Conservation (phyloP, 2,797 vertebrate genomes). For the Oreortyx pictus region DNA sequence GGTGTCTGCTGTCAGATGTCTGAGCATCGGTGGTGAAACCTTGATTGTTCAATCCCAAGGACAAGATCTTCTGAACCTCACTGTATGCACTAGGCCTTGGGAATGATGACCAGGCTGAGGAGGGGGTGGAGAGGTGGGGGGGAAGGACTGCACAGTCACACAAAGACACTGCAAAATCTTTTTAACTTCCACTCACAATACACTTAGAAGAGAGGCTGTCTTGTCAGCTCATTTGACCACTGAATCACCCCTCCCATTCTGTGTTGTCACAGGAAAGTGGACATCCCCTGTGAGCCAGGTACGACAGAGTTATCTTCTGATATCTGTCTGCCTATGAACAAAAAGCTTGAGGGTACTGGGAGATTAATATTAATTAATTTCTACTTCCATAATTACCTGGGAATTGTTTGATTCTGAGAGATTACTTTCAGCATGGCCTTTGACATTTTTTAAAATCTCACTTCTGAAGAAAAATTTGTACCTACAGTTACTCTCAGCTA, state of each 20-base stretch:
- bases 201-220: neutral
- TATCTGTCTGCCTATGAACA: neutral
- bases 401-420: neutral
- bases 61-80: too few species aligned
- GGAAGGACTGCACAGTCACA: too few species aligned
- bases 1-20: too few species aligned
- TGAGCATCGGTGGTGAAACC: too few species aligned
- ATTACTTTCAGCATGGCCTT: neutral
- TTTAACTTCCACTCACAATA: neutral
- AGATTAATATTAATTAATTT: conserved; percentile 21
- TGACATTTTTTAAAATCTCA: neutral
- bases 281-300: neutral
- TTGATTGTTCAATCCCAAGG: too few species aligned
- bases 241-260: neutral
- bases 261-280: neutral
- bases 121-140: too few species aligned
- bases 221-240: too few species aligned
- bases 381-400: neutral
- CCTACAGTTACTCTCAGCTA: neutral
- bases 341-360: neutral
- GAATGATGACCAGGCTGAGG: too few species aligned
- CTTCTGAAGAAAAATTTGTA: neutral
- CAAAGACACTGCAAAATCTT: neutral
- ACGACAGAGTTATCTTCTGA: neutral
- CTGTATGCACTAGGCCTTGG: too few species aligned